phyloP scores from a whole-genome alignment of 92 coral and sea anemone species.

The Umimayanthus kanabou region DNA sequence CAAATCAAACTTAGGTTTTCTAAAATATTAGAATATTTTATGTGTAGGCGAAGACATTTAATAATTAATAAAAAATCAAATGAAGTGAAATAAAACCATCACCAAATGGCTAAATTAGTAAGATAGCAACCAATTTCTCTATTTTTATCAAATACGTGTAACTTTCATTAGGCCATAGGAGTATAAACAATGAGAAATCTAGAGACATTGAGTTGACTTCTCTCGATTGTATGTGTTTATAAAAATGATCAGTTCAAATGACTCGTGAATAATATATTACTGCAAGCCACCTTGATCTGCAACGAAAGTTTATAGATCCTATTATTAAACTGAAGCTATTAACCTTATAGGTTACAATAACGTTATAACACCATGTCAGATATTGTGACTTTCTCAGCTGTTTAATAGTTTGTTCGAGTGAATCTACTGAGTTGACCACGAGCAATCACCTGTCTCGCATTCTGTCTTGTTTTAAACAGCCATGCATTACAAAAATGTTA shows the following conservation, averaged over 20 bases:
- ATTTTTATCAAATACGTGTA: not conserved
- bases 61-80: not conserved
- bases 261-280: not conserved
- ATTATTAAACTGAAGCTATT: not conserved
- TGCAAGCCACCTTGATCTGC: slow-evolving; percentile 14
- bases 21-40: no score
- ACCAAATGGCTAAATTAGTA: no score
- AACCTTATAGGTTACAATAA: not conserved
- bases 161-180: not conserved
- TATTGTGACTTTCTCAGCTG: not conserved
- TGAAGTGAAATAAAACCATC: no score
- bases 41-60: not conserved
- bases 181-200: not conserved
- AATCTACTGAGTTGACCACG: not conserved
- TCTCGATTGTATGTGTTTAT: not conserved
- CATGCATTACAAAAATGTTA: slow-evolving; percentile 30
- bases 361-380: not conserved
- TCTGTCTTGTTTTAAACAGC: slow-evolving; percentile 1
- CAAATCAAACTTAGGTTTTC: not conserved
- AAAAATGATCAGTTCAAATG: not conserved
- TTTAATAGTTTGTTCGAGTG: not conserved
- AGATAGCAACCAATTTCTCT: not conserved
- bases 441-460: not conserved
- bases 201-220: not conserved
- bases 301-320: not conserved